Evolutionary conservation across 2,888 invertebrate genomes (phyloP).

Genomic region (Pimpla rufipes): DNA sequence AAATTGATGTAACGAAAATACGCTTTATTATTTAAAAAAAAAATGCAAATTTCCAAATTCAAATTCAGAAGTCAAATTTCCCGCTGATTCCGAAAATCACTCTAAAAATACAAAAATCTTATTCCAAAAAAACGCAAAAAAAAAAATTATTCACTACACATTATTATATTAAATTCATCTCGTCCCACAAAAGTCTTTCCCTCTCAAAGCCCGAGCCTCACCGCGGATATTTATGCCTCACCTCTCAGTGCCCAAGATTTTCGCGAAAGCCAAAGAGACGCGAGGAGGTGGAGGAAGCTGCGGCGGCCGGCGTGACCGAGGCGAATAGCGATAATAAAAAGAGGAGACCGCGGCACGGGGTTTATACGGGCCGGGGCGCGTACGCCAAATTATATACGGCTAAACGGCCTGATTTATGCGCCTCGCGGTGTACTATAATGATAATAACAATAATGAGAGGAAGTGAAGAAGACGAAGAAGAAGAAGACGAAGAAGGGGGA

Average conservation of each 20-base stretch:
- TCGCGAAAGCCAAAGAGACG: conserved; percentile 50
- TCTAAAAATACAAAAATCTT: too few species aligned
- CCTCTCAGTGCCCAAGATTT: conserved; percentile 53
- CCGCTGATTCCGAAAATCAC: too few species aligned
- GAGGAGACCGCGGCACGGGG: conserved; percentile 33
- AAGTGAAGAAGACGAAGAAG: conserved; percentile 52
- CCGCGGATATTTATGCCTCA: conserved; percentile 82
- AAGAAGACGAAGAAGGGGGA: too few species aligned
- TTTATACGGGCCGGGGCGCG: conserved; percentile 58
- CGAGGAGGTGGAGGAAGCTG: conserved; percentile 3
- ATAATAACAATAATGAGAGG: conserved; percentile 63
- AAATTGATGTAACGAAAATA: too few species aligned
- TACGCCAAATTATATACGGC: conserved; percentile 81
- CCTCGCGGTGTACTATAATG: conserved; percentile 66
- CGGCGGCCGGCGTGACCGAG: conserved; percentile 42
- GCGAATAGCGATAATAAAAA: conserved; percentile 67
- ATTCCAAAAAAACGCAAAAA: too few species aligned
- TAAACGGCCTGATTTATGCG: conserved; percentile 83
- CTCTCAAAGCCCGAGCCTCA: too few species aligned
- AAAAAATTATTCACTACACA: too few species aligned
- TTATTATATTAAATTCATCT: too few species aligned
- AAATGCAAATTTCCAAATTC: too few species aligned
- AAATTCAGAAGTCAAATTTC: too few species aligned
- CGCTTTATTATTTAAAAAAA: too few species aligned
- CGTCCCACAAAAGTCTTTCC: too few species aligned